Evolutionary conservation across 2,888 invertebrate species (phyloP).

Genomic region (Mimas tiliae): DNA sequence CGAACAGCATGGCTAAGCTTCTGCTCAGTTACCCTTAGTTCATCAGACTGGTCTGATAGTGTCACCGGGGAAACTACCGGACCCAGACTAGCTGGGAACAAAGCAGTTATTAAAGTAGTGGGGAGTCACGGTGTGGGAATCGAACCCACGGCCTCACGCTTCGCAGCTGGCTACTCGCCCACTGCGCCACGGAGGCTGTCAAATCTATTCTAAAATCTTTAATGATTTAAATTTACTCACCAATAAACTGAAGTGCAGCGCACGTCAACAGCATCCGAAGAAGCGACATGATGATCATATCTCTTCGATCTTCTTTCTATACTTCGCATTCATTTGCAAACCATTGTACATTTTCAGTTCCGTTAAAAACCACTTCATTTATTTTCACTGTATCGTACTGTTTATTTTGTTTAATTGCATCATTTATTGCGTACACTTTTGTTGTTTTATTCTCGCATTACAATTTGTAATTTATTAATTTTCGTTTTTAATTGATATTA

Average conservation of each 20-base stretch:
- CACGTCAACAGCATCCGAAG: slow-evolving; percentile 56
- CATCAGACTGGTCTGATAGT: too few relatives aligned
- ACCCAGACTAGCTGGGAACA: too few relatives aligned
- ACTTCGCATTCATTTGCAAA: slow-evolving; percentile 23
- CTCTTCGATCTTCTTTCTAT: slow-evolving; percentile 22
- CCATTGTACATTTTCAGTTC: slow-evolving; percentile 30
- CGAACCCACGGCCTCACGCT: too few relatives aligned
- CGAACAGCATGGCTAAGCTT: too few relatives aligned
- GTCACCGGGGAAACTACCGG: too few relatives aligned
- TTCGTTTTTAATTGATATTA: neutral
- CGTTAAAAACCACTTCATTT: slow-evolving; percentile 27
- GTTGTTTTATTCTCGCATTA: neutral
- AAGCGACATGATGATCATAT: slow-evolving; percentile 66
- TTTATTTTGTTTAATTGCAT: slow-evolving; percentile 8
- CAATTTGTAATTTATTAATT: neutral
- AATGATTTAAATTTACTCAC: slow-evolving; percentile 53
- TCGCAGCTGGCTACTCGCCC: too few relatives aligned
- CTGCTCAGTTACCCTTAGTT: too few relatives aligned
- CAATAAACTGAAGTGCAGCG: slow-evolving; percentile 65
- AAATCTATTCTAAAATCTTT: neutral
- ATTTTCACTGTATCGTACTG: slow-evolving; percentile 10
- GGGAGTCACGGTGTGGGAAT: too few relatives aligned
- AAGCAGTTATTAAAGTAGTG: too few relatives aligned
- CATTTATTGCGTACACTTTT: neutral
- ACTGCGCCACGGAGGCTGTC: too few relatives aligned